Percentiles rank a stretch among this genome's conserved stretches.
Conservation (phyloP, 2,113 vertebrate genomes). For the Eleginops maclovinus region DNA sequence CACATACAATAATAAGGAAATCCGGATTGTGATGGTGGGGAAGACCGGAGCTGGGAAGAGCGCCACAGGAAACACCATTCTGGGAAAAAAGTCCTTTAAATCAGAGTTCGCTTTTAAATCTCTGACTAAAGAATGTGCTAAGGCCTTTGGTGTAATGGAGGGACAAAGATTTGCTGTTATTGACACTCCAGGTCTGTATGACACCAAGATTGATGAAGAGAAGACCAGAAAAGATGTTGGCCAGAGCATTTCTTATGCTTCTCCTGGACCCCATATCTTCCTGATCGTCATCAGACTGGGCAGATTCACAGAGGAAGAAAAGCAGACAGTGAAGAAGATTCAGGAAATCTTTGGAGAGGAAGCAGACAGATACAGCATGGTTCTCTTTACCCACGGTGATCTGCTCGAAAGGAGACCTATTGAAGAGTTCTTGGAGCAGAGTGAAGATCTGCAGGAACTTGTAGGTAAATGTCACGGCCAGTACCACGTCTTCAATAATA, state of each 20-base stretch:
- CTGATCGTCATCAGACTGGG: neutral
- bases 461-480: slow-evolving; percentile 3
- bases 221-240: accelerated
- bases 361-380: slow-evolving; percentile 30
- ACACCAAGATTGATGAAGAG: neutral
- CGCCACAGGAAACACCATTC: slow-evolving; percentile 14
- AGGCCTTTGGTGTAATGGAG: neutral
- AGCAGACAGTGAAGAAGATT: slow-evolving; percentile 11
- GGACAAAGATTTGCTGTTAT: slow-evolving; percentile 4
- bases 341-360: slow-evolving; percentile 1
- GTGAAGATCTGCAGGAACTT: neutral
- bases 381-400: slow-evolving; percentile 30
- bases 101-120: neutral
- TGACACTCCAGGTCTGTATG: neutral
- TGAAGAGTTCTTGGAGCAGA: neutral
- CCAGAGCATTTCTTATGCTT: neutral
- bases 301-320: slow-evolving; percentile 22
- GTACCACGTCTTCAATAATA: slow-evolving; percentile 28
- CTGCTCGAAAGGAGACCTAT: neutral
- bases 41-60: slow-evolving; percentile 8
- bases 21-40: slow-evolving; percentile 22
- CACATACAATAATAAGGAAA: neutral
- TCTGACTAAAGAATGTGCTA: accelerated
- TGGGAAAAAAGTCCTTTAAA: neutral
- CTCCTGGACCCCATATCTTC: slow-evolving; percentile 27